phyloP scores from a whole-genome alignment of 2,888 invertebrate genomes.

The Molorchus minor region DNA sequence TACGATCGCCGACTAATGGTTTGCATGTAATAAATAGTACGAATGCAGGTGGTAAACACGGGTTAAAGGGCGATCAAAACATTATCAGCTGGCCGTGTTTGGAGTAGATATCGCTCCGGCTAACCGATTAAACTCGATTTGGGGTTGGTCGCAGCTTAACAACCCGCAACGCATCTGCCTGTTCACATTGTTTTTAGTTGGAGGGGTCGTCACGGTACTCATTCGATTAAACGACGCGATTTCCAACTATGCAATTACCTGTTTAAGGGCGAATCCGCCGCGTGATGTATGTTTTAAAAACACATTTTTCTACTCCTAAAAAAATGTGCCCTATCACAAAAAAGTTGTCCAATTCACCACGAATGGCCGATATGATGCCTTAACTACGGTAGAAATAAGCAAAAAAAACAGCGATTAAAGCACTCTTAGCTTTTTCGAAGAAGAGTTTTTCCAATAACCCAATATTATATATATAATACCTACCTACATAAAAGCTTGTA shows the following conservation, averaged over 20 bases:
- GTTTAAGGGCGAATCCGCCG: background rate
- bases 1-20: slow-evolving; percentile 1
- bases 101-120: slow-evolving; percentile 31
- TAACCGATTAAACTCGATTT: slow-evolving; percentile 31
- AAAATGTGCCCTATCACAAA: too few relatives aligned
- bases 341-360: too few relatives aligned
- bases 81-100: slow-evolving; percentile 36
- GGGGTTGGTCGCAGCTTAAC: slow-evolving; percentile 33
- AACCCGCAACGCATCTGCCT: slow-evolving; percentile 49
- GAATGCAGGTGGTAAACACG: slow-evolving; percentile 34
- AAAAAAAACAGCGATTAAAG: too few relatives aligned
- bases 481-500: too few relatives aligned
- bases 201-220: slow-evolving; percentile 48
- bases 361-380: too few relatives aligned
- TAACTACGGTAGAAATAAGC: too few relatives aligned
- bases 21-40: slow-evolving; percentile 8
- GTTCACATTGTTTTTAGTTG: slow-evolving; percentile 53
- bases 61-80: slow-evolving; percentile 33
- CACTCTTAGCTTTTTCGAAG: too few relatives aligned
- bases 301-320: too few relatives aligned
- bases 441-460: too few relatives aligned
- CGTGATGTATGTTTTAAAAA: too few relatives aligned
- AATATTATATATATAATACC: too few relatives aligned
- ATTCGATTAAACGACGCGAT: slow-evolving; percentile 47
- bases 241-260: slow-evolving; percentile 32